Conservation (phyloP, 1,140 invertebrate genomes). For the Dryas iulia region DNA sequence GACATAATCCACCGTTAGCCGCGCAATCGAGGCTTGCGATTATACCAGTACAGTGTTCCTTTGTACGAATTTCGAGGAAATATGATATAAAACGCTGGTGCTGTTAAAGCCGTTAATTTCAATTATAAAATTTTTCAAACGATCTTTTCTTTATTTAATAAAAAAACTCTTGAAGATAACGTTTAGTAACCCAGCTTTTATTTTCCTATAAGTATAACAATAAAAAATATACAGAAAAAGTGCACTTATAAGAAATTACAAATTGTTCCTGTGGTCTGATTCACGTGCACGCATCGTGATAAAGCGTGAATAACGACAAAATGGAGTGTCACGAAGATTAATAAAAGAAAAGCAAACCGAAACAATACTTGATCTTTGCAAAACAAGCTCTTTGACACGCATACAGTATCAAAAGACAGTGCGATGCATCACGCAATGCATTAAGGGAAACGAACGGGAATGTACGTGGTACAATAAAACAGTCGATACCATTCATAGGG, state of each 20-base stretch:
- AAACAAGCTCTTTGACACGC: not conserved
- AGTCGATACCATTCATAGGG: not conserved
- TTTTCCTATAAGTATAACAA: too few relatives aligned
- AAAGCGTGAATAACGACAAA: too few relatives aligned
- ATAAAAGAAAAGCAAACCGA: not conserved
- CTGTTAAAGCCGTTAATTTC: not conserved
- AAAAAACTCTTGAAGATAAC: too few relatives aligned
- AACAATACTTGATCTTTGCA: not conserved
- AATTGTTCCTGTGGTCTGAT: not conserved
- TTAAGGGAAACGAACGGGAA: not conserved
- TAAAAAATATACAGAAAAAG: not conserved
- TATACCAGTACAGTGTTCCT: not conserved
- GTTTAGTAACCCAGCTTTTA: too few relatives aligned
- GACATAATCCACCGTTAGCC: not conserved
- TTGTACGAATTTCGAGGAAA: not conserved
- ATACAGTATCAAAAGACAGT: not conserved
- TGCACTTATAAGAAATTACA: not conserved
- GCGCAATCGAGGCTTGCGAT: not conserved
- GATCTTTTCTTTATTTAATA: too few relatives aligned
- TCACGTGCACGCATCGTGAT: not conserved
- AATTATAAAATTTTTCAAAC: too few relatives aligned
- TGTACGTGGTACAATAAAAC: not conserved
- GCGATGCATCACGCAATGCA: not conserved
- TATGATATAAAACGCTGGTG: not conserved
- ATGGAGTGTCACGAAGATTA: not conserved